These are phyloP conservation scores for Acyrthosiphon pisum DNA, from an alignment of 1,140 invertebrate genomes.

Conservation along the genomic window DNA sequence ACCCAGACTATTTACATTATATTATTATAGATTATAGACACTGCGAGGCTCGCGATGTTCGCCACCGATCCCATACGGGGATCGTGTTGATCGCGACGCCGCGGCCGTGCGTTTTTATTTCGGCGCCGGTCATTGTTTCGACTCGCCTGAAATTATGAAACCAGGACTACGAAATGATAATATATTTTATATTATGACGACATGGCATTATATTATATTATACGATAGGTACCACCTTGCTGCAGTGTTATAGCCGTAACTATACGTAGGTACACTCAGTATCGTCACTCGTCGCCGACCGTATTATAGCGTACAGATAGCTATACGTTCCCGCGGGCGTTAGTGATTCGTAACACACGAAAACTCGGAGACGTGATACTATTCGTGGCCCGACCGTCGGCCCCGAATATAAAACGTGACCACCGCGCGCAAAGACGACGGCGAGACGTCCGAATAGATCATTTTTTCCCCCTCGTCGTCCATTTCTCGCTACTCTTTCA, in stretches of 20 bases:
- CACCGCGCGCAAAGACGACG: not conserved
- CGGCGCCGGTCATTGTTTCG: not conserved
- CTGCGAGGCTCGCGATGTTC: not conserved
- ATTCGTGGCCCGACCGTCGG: not conserved
- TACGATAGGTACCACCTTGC: not conserved
- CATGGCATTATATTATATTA: not conserved
- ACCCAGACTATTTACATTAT: not conserved
- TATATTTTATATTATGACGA: not conserved
- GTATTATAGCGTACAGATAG: not conserved
- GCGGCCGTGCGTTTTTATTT: not conserved
- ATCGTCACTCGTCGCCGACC: not conserved
- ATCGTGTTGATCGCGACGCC: no score
- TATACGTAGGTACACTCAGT: not conserved
- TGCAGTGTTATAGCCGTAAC: not conserved
- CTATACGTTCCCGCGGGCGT: not conserved
- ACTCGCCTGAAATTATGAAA: not conserved
- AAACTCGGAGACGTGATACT: constrained; percentile 46
- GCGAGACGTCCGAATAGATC: not conserved
- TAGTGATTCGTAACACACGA: constrained; percentile 50
- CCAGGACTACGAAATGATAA: not conserved
- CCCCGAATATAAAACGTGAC: constrained; percentile 48
- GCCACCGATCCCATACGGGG: no score
- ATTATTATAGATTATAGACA: not conserved
- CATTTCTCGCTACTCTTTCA: not conserved
- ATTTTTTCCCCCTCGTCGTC: not conserved